Conservation (phyloP, 2,797 vertebrate species). For the Cynodonichthys magdalenae region DNA sequence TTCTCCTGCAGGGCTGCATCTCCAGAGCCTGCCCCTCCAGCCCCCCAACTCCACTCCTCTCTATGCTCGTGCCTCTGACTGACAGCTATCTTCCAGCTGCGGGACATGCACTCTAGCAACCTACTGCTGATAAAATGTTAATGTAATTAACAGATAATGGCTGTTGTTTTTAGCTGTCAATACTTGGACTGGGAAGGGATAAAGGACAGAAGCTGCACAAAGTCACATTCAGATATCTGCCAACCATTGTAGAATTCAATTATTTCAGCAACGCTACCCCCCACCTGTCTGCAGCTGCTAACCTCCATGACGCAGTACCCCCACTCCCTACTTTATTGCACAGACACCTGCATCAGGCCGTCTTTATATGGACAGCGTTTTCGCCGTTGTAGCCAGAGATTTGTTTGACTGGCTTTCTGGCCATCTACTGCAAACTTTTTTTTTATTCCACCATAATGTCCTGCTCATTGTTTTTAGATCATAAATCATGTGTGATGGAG, state of each 20-base stretch:
- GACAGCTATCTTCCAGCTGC: conserved; percentile 84
- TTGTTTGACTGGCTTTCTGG: conserved; percentile 11
- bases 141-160: conserved; percentile 91
- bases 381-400: conserved; percentile 10
- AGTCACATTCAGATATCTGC: conserved; percentile 90
- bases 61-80: conserved; percentile 69
- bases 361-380: conserved; percentile 48
- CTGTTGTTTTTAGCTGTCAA: conserved; percentile 90
- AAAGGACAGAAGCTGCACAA: conserved; percentile 83
- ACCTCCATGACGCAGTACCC: conserved; percentile 46
- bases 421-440: conserved; percentile 62
- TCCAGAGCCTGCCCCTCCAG: conserved; percentile 52
- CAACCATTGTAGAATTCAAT: conserved; percentile 86
- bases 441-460: conserved; percentile 59
- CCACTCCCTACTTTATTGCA: conserved; percentile 46
- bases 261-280: conserved; percentile 77
- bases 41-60: conserved; percentile 39
- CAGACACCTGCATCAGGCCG: conserved; percentile 43
- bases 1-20: conserved; percentile 60
- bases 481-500: conserved; percentile 82
- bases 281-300: conserved; percentile 69
- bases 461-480: conserved; percentile 50
- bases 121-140: conserved; percentile 87
- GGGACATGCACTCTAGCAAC: conserved; percentile 74
- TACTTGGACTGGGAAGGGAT: conserved; percentile 81